phyloP scores from a whole-genome alignment of 2,113 vertebrate species.

The Agapornis roseicollis region DNA sequence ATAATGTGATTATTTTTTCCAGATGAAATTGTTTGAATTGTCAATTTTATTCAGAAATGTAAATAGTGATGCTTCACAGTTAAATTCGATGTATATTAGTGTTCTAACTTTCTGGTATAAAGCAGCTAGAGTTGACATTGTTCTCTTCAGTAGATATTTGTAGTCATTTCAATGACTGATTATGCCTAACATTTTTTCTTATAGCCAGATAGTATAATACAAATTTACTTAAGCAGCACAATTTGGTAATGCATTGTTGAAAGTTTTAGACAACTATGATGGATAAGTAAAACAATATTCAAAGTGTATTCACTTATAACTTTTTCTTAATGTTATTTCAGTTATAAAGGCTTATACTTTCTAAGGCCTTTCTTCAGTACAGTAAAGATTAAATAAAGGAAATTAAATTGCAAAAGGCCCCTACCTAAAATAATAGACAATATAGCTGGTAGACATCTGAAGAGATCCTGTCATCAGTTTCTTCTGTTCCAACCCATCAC shows the following conservation, averaged over 20 bases:
- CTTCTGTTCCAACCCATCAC: fast-evolving
- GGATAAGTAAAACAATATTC: background rate
- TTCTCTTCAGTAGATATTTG: background rate
- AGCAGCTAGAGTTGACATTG: background rate
- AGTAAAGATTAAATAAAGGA: background rate
- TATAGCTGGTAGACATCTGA: background rate
- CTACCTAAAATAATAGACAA: background rate
- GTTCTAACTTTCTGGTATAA: background rate
- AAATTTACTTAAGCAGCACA: slow-evolving; percentile 31
- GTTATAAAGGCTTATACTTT: background rate
- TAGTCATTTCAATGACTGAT: background rate
- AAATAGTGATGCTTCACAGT: background rate
- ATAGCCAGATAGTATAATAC: background rate
- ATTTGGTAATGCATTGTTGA: slow-evolving; percentile 11
- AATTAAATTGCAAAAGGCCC: background rate
- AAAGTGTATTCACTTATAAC: background rate
- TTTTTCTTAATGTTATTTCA: background rate
- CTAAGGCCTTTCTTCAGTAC: background rate
- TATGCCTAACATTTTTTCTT: background rate
- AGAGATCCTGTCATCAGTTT: background rate
- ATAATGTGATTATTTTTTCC: background rate
- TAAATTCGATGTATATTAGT: background rate
- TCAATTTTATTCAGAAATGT: background rate
- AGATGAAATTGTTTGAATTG: background rate
- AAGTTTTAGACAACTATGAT: background rate